Conservation (phyloP, 2,113 vertebrate genomes). For the Carettochelys insculpta region DNA sequence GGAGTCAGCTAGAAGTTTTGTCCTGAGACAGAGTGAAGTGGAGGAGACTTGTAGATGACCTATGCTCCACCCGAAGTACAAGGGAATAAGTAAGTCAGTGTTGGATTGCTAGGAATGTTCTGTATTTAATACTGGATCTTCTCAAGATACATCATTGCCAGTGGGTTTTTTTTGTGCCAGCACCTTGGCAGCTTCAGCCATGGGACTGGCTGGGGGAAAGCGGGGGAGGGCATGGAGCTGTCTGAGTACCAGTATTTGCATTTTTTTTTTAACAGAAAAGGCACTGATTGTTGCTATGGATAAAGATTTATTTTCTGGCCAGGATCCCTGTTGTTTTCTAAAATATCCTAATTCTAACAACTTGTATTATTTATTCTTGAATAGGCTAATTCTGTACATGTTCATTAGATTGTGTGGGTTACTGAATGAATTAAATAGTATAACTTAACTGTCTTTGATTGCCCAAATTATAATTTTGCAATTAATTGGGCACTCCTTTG, state of each 20-base stretch:
- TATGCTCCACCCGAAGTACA: too few species aligned
- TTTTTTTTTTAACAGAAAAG: too few species aligned
- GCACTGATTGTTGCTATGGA: neutral
- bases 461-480: neutral
- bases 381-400: neutral
- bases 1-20: too few species aligned
- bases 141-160: neutral
- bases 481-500: too few species aligned
- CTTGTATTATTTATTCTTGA: neutral
- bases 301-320: neutral
- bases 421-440: neutral
- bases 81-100: too few species aligned
- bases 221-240: too few species aligned
- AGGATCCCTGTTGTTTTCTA: neutral
- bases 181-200: too few species aligned
- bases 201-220: too few species aligned
- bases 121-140: neutral
- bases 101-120: neutral
- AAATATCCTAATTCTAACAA: neutral
- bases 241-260: too few species aligned
- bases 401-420: neutral
- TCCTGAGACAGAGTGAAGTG: too few species aligned
- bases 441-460: neutral
- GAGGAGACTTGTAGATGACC: too few species aligned
- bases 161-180: too few species aligned